Conservation (phyloP, 2,797 vertebrate species). For the Crypturellus tataupa region DNA sequence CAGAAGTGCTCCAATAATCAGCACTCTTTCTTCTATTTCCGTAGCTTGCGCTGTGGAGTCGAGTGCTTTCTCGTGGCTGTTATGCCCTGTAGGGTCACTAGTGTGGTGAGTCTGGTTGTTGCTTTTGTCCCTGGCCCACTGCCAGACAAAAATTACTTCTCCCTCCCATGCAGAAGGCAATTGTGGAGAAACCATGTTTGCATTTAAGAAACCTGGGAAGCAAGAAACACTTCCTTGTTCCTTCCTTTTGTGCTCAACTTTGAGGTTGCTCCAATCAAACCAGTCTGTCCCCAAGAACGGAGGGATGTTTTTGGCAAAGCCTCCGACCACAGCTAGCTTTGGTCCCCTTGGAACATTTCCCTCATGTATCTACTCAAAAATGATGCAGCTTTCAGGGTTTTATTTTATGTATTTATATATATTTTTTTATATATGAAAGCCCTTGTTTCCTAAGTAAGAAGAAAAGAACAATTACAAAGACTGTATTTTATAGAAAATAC, state of each 20-base stretch:
- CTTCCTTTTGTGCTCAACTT: background rate
- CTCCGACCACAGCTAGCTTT: background rate
- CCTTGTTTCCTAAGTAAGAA: background rate
- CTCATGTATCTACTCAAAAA: background rate
- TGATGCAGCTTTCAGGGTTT: background rate
- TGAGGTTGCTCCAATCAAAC: background rate
- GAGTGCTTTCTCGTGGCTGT: background rate
- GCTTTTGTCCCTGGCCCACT: background rate
- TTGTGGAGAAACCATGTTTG: background rate
- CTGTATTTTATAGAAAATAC: conserved; percentile 37
- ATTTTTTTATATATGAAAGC: background rate
- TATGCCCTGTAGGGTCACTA: background rate
- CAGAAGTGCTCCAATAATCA: background rate
- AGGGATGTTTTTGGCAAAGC: background rate
- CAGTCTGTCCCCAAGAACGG: too few species aligned
- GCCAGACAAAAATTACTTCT: background rate
- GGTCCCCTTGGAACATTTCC: background rate
- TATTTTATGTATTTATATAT: background rate
- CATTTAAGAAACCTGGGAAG: background rate
- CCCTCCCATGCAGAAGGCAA: background rate
- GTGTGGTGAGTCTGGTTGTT: background rate
- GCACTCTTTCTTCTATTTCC: background rate
- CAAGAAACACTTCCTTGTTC: background rate
- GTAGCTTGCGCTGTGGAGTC: background rate
- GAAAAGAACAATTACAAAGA: background rate